A percentile compares a stretch with the other conserved stretches of the same genome.
Conservation (phyloP, 2,888 invertebrate species). For the Ypsolopha sequella region DNA sequence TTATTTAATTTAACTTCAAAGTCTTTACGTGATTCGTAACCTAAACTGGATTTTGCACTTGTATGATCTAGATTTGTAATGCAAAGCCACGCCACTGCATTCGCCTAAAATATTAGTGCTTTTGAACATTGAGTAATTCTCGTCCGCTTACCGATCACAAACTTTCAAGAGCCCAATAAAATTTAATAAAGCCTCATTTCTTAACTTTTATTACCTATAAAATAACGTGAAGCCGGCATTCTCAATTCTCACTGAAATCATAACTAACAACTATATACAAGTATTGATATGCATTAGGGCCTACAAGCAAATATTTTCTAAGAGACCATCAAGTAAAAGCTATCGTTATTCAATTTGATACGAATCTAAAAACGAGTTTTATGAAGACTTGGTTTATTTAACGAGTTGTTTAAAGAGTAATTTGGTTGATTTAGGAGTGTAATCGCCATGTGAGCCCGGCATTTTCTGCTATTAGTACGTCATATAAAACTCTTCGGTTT, state of each 20-base stretch:
- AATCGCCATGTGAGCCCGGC: background rate
- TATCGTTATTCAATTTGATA: slow-evolving; percentile 10
- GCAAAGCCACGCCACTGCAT: no score
- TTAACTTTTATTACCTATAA: slow-evolving; percentile 3
- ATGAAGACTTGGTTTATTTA: slow-evolving; percentile 10
- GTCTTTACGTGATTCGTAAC: no score
- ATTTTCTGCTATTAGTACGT: slow-evolving; percentile 14
- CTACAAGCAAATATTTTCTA: slow-evolving; percentile 11
- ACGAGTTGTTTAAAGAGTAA: slow-evolving; percentile 5
- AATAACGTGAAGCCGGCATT: slow-evolving; percentile 1
- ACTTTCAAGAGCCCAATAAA: background rate
- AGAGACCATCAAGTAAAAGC: background rate
- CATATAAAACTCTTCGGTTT: slow-evolving; percentile 21
- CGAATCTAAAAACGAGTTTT: slow-evolving; percentile 12
- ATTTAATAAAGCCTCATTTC: slow-evolving; percentile 3
- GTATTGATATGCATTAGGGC: background rate
- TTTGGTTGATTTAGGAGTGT: background rate
- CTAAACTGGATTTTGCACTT: no score
- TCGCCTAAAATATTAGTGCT: no score
- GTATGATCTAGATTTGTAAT: no score
- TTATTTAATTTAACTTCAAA: no score
- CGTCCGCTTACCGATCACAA: background rate
- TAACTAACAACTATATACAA: background rate
- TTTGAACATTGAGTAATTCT: slow-evolving; percentile 1
- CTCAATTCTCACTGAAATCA: background rate